phyloP scores from a whole-genome alignment of 2,113 vertebrate species.

The Gobius niger region DNA sequence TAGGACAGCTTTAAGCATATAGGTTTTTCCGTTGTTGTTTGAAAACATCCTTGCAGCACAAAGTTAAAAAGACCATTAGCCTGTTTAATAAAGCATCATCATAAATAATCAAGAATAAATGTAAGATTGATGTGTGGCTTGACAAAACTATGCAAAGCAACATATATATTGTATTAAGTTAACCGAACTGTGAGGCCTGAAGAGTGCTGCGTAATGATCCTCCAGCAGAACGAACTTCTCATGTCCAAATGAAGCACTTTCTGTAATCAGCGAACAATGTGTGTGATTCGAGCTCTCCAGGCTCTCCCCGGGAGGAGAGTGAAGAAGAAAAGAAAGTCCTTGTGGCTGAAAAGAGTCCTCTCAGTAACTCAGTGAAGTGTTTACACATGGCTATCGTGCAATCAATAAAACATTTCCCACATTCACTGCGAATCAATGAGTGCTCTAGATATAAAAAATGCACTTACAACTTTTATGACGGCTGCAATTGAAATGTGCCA shows the following conservation, averaged over 20 bases:
- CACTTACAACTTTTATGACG: neutral
- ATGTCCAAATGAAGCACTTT: slow-evolving; percentile 46
- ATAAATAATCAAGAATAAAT: too few species aligned
- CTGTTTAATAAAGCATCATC: slow-evolving; percentile 37
- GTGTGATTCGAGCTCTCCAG: slow-evolving; percentile 16
- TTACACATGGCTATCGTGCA: slow-evolving; percentile 46
- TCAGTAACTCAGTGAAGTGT: slow-evolving; percentile 52
- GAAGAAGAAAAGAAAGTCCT: slow-evolving; percentile 11
- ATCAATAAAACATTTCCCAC: slow-evolving; percentile 69
- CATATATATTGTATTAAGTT: too few species aligned
- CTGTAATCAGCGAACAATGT: slow-evolving; percentile 30
- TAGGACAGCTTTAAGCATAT: too few species aligned
- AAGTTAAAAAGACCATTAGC: too few species aligned
- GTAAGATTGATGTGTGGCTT: too few species aligned
- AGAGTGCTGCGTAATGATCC: slow-evolving; percentile 64
- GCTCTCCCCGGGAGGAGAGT: neutral
- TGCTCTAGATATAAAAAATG: neutral
- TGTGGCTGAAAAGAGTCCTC: slow-evolving; percentile 22
- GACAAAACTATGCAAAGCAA: too few species aligned
- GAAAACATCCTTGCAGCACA: too few species aligned
- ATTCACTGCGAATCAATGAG: slow-evolving; percentile 52
- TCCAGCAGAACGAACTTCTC: slow-evolving; percentile 63
- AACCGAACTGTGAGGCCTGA: too few species aligned
- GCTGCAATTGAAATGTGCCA: neutral
- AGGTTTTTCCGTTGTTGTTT: too few species aligned